Evolutionary conservation across 2,888 invertebrate genomes (phyloP), one percentile per base, ranked within the genome.

Genomic region (Diadegma fenestrale): DNA sequence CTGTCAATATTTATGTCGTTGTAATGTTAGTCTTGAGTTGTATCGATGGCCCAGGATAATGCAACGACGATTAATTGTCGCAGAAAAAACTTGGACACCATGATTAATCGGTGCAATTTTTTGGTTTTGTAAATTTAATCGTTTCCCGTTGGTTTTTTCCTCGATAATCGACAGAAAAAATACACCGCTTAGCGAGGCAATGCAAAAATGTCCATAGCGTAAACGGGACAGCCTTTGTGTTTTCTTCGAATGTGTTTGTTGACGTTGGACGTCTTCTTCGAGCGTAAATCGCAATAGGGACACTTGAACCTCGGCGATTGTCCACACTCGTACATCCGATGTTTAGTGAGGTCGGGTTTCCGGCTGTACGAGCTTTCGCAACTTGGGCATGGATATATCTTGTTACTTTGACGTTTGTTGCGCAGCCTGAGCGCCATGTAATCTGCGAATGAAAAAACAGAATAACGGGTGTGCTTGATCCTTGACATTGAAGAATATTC

Each of bases 281-380:
- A 90, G 45, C 89, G 84, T n/a, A 91, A 84, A 48, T 89, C 86
- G 81, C 94, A 94, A 80, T 93, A 91, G 22, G 92, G 92, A 81
- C 94, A 94, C 84, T 92, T 90, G 89, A 92, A 94, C 61, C 92
- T 90, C 12, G 94, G 93, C 0, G 92, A 92, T 69, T 91, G 89
- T 7, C 93, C 92, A 76, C 94, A 94, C 77, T 92, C 92, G 89
- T 93, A 92, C 79, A 90, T 89, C 68, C 90, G 63, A 81, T 93
- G 93, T 19, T 89, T 90, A 19, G 84, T 80, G 8, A 92, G 88
- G 71, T 92, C 80, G 45, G 71, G 37, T 22, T 48, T 84, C 8
- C 80, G 72, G 71, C 58, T 81, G 73, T 73, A 85, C 37, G 73
- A 61, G 19, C 77, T 81, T 79, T 63, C 77, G 82, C 78, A 78